Evolutionary conservation across 2,113 vertebrate species (phyloP).

Genomic region (Zonotrichia leucophrys): DNA sequence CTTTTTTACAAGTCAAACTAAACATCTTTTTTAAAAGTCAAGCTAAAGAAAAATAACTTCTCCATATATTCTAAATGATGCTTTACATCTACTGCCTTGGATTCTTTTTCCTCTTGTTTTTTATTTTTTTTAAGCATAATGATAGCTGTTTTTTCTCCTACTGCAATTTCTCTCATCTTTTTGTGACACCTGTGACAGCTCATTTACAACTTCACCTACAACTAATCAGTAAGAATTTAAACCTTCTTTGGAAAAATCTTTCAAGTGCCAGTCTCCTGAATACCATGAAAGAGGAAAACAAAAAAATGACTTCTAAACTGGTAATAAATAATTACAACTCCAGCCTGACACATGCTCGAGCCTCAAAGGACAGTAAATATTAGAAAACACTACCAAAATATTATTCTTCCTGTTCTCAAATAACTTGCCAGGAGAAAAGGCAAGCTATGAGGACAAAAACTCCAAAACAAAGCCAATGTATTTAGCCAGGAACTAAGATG

Average conservation of each 20-base stretch:
- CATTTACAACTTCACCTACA: conserved; percentile 31
- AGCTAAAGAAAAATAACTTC: neutral
- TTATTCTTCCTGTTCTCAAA: conserved; percentile 39
- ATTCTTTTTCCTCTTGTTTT: neutral
- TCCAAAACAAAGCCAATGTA: neutral
- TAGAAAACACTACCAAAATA: conserved; percentile 1
- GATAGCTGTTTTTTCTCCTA: neutral
- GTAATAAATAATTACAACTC: conserved; percentile 54
- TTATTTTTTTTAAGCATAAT: neutral
- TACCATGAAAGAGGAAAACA: conserved; percentile 14
- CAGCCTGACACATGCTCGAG: neutral
- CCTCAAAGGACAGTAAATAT: conserved; percentile 28
- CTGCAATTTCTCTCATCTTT: neutral
- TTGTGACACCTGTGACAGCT: conserved; percentile 22
- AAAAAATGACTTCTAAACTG: conserved; percentile 30
- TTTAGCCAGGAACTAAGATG: neutral
- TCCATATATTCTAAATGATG: neutral
- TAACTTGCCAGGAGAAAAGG: neutral
- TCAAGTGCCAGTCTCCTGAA: conserved; percentile 41
- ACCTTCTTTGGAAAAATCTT: conserved; percentile 23
- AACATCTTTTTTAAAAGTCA: neutral
- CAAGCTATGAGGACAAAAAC: neutral
- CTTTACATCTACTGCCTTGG: neutral
- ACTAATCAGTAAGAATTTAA: conserved; percentile 50
- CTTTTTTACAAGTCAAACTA: neutral